Evolutionary conservation across 2,888 invertebrate species (phyloP).

Genomic region (Mayetiola destructor): DNA sequence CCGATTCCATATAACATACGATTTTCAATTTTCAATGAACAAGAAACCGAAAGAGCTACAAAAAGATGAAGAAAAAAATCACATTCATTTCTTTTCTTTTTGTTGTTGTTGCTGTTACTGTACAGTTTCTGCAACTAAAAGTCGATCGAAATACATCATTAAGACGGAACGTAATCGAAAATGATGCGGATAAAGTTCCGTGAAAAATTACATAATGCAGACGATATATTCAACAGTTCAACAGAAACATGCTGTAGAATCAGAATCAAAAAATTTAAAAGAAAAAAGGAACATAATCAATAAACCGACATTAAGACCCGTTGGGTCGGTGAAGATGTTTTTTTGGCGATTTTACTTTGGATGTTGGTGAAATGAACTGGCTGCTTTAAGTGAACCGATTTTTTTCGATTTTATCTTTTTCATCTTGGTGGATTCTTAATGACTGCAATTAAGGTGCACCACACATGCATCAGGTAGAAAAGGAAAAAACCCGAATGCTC

Average conservation of each 20-base stretch:
- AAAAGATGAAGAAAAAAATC: too few species aligned
- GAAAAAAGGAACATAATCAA: background rate
- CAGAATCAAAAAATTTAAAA: too few species aligned
- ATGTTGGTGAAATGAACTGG: background rate
- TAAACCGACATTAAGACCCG: background rate
- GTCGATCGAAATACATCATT: too few species aligned
- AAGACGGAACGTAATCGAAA: conserved; percentile 4
- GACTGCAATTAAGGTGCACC: conserved; percentile 11
- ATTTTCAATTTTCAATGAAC: too few species aligned
- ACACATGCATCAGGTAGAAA: conserved; percentile 10
- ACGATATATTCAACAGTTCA: background rate
- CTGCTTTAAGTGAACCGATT: too few species aligned
- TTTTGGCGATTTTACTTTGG: background rate
- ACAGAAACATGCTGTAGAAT: too few species aligned
- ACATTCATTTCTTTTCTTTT: too few species aligned
- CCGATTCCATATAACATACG: conserved; percentile 5
- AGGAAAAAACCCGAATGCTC: too few species aligned
- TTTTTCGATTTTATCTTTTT: conserved; percentile 2
- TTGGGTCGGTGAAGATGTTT: background rate
- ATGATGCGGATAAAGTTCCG: conserved; percentile 12
- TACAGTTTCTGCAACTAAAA: too few species aligned
- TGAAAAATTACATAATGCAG: conserved; percentile 8
- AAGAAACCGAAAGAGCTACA: too few species aligned
- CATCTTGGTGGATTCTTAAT: background rate
- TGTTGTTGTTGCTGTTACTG: background rate